Base-by-base conservation (phyloP, 2,888 invertebrate species). In the Drosophila siamana region DNA sequence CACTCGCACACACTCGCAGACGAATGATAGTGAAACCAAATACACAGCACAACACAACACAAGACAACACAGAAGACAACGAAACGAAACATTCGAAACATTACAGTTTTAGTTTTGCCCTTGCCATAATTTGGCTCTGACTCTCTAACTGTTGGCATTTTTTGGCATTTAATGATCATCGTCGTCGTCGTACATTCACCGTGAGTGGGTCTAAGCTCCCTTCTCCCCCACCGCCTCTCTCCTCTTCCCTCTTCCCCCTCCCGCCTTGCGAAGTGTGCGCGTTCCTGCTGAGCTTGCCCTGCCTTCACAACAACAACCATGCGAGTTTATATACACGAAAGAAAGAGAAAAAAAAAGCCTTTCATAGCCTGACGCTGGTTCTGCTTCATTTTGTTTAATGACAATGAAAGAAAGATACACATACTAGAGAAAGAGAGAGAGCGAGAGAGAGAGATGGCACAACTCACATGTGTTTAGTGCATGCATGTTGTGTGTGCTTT, bases 341-440 rank as follows among this genome's bases (percentile, higher is more conserved):
- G n/a, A 28, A 8, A 13, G 26, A 47, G 22, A 16, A 52, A 22
- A 46, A 80, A 83, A 84, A 71, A 73, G 69, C 86, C 75, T 83
- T 84, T 80, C 82, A 78, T 78, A 78, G 74, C 80, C 77, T 68
- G 73, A 72, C 81, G 70, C 68, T 68, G 52, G 86, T 84, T 88
- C 88, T 88, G 88, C 84, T 84, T 88, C 84, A 88, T 88, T 86
- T 88, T 87, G 86, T 87, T 84, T 87, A 84, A 84, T 84, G 83
- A 84, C 83, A 84, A 78, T 86, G 79, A 69, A 69, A 63, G 47
- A 77, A 61, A 77, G 56, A 77, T 26, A 46, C 51, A 60, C 40
- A 24, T 3, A 11, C 5, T 7, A 13, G 38, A 38, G 13, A n/a
- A 19, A 48, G 47, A n/a, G 11, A 9, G 19, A n/a, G 30, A 33